A percentile compares a stretch with the other conserved stretches of the same genome.
Conservation (phyloP, 2,797 vertebrate species). For the Manis javanica region DNA sequence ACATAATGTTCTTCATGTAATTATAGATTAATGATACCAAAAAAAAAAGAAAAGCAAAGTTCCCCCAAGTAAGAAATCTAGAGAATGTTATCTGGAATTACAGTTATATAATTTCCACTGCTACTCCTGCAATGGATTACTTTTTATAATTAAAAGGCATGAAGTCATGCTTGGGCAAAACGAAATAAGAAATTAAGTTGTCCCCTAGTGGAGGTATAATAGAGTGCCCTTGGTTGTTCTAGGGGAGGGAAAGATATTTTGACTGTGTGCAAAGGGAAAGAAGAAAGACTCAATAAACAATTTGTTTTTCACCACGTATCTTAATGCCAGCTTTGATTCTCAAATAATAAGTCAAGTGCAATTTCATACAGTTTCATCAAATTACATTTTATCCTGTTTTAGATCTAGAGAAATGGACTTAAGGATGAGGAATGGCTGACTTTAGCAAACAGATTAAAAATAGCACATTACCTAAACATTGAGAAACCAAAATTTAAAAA, state of each 20-base stretch:
- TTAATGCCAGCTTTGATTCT: slow-evolving; percentile 46
- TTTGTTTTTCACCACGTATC: background rate
- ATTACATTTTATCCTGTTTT: slow-evolving; percentile 65
- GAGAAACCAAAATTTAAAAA: slow-evolving; percentile 73
- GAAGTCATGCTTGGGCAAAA: background rate
- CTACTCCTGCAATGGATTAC: background rate
- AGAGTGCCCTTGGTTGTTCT: background rate
- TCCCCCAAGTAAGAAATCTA: background rate
- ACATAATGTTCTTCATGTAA: no score
- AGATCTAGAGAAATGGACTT: slow-evolving; percentile 60
- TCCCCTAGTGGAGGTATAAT: background rate
- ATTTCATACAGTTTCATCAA: slow-evolving; percentile 54
- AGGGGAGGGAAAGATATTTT: background rate
- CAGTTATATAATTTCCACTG: background rate
- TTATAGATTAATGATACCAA: no score
- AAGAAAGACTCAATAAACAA: slow-evolving; percentile 21
- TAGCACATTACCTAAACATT: slow-evolving; percentile 70
- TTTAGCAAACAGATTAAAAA: slow-evolving; percentile 73
- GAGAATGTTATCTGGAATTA: background rate
- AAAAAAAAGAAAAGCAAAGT: background rate
- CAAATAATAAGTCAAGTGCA: slow-evolving; percentile 46
- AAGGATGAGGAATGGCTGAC: slow-evolving; percentile 70
- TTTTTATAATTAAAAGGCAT: slow-evolving; percentile 55
- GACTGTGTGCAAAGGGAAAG: background rate
- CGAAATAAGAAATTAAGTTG: slow-evolving; percentile 39